Conservation (phyloP, 2,797 vertebrate genomes). For the Pogonophryne albipinna region DNA sequence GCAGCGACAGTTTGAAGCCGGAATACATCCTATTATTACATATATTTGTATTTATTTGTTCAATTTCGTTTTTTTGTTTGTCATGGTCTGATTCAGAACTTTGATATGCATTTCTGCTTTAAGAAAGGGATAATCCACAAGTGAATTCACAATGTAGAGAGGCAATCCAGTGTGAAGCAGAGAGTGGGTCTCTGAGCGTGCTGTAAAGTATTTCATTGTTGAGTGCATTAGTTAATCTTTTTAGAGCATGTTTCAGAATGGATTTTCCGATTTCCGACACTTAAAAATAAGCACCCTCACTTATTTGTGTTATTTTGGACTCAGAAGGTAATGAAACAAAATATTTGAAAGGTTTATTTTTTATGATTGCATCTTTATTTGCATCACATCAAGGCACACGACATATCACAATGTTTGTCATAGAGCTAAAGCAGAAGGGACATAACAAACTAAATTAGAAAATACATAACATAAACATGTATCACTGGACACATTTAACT, state of each 20-base stretch:
- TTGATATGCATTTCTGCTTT: constrained; percentile 12
- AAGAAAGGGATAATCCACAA: constrained; percentile 27
- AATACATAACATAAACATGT: background rate
- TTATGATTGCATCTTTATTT: background rate
- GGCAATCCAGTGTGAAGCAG: constrained; percentile 1
- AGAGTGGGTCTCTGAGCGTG: background rate
- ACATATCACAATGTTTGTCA: background rate
- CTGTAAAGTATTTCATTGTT: constrained; percentile 18
- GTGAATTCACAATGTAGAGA: constrained; percentile 23
- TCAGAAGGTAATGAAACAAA: background rate
- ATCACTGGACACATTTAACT: background rate
- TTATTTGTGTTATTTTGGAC: constrained; percentile 5
- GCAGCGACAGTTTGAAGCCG: constrained; percentile 2
- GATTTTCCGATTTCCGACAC: constrained; percentile 40
- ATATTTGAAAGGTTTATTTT: background rate
- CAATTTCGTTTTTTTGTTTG: constrained; percentile 6
- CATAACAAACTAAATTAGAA: background rate
- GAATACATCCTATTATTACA: background rate
- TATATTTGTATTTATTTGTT: constrained; percentile 7
- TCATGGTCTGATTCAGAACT: background rate
- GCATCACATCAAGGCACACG: background rate
- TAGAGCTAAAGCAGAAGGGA: background rate
- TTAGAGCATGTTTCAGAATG: constrained; percentile 26
- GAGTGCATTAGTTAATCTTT: constrained; percentile 36
- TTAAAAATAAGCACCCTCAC: constrained; percentile 11